These are phyloP conservation scores for Microtus ochrogaster DNA, from an alignment of 2,113 vertebrate genomes.

Conservation along the genomic window DNA sequence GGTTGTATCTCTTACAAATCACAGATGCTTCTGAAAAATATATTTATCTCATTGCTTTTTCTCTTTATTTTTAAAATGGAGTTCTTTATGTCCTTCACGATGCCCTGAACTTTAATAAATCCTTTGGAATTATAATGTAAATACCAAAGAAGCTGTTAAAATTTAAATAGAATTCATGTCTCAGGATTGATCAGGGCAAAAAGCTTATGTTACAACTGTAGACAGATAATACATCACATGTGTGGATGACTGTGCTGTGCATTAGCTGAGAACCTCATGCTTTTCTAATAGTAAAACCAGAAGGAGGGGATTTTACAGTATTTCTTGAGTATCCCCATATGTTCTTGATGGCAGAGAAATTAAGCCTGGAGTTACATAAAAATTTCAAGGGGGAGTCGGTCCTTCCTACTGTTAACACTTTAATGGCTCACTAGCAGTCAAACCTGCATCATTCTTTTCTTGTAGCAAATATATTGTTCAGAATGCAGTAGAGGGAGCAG, in stretches of 20 bases:
- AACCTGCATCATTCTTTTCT: background rate
- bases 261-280: slow-evolving; percentile 64
- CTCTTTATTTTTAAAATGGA: slow-evolving; percentile 40
- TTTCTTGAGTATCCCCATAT: slow-evolving; percentile 62
- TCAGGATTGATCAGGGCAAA: slow-evolving; percentile 43
- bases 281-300: slow-evolving; percentile 70
- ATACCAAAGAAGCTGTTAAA: slow-evolving; percentile 74
- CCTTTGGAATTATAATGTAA: slow-evolving; percentile 71
- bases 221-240: slow-evolving; percentile 69
- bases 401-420: slow-evolving; percentile 10
- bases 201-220: slow-evolving; percentile 63
- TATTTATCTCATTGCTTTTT: slow-evolving; percentile 33
- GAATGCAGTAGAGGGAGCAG: background rate
- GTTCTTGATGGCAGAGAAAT: slow-evolving; percentile 56
- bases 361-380: slow-evolving; percentile 62
- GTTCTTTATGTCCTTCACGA: slow-evolving; percentile 65
- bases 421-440: slow-evolving; percentile 7
- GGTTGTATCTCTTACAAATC: slow-evolving; percentile 46
- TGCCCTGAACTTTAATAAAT: slow-evolving; percentile 68
- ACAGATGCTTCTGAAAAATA: slow-evolving; percentile 35
- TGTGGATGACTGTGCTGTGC: slow-evolving; percentile 64
- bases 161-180: slow-evolving; percentile 73
- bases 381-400: slow-evolving; percentile 24
- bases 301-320: slow-evolving; percentile 51
- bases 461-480: background rate